Conservation (phyloP, 2,113 vertebrate genomes). For the Neogale vison region DNA sequence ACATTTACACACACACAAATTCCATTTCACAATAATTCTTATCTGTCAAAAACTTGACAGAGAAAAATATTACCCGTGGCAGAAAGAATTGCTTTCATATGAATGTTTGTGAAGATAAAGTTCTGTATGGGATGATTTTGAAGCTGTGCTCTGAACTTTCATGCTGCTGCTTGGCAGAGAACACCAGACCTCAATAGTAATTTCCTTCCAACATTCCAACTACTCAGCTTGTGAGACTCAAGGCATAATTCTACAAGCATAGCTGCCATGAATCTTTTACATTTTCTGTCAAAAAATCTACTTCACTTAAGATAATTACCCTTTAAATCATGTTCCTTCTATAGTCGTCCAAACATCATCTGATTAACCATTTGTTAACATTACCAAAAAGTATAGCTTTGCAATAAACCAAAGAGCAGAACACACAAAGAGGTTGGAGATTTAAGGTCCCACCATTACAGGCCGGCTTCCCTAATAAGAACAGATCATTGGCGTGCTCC, state of each 20-base stretch:
- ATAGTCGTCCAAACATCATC: background rate
- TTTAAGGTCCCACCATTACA: background rate
- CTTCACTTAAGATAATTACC: background rate
- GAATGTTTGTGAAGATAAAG: background rate
- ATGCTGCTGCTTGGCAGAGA: background rate
- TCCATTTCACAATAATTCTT: constrained; percentile 51
- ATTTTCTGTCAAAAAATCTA: background rate
- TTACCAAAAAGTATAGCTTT: background rate
- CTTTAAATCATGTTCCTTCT: background rate
- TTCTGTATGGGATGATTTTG: background rate
- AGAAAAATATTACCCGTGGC: background rate
- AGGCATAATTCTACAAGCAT: background rate
- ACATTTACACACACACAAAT: background rate
- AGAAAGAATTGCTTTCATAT: background rate
- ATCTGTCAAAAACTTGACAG: constrained; percentile 48
- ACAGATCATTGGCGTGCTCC: background rate
- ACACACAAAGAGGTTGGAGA: background rate
- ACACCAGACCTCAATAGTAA: background rate
- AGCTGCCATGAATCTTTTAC: background rate
- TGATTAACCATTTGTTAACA: background rate
- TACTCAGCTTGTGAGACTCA: background rate
- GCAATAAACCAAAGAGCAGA: background rate
- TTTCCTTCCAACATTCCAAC: background rate
- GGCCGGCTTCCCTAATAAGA: background rate
- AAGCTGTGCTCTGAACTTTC: background rate